Conservation (phyloP, 2,888 invertebrate species). For the Ryuthela nishihirai region DNA sequence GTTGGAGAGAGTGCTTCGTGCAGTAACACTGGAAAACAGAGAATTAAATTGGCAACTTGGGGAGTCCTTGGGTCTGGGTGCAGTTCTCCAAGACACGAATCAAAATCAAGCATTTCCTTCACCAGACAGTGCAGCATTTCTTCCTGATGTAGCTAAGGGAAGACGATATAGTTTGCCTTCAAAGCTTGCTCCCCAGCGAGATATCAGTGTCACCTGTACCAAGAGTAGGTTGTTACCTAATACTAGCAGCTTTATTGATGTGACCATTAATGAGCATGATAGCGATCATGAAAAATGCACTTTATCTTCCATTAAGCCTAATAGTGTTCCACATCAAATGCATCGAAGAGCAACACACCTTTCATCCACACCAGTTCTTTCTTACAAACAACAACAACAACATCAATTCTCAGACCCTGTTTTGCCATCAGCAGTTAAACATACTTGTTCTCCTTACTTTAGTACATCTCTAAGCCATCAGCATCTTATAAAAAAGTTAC, state of each 20-base stretch:
- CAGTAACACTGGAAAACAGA: slow-evolving; percentile 24
- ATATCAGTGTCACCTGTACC: background rate
- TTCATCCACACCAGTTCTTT: slow-evolving; percentile 19
- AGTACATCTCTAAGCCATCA: too few relatives aligned
- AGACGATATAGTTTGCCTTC: slow-evolving; percentile 6
- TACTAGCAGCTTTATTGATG: slow-evolving; percentile 18
- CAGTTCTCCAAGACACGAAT: too few relatives aligned
- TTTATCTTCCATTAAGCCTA: too few relatives aligned
- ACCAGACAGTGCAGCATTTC: background rate
- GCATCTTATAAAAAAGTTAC: too few relatives aligned
- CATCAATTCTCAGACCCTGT: too few relatives aligned
- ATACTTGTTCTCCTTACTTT: too few relatives aligned
- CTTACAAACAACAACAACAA: too few relatives aligned
- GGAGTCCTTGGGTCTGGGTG: slow-evolving; percentile 20
- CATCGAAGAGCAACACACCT: too few relatives aligned
- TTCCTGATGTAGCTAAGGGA: background rate
- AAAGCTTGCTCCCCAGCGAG: background rate
- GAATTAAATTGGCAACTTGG: slow-evolving; percentile 29
- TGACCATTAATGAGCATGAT: slow-evolving; percentile 14
- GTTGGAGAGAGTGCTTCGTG: slow-evolving; percentile 27
- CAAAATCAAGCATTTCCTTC: too few relatives aligned
- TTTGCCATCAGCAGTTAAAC: too few relatives aligned
- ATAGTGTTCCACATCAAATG: background rate
- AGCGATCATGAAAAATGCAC: background rate
- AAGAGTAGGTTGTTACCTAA: slow-evolving; percentile 15